These are phyloP conservation scores for Doryteuthis pealeii DNA, from an alignment of 1,140 invertebrate genomes.

Conservation along the genomic window DNA sequence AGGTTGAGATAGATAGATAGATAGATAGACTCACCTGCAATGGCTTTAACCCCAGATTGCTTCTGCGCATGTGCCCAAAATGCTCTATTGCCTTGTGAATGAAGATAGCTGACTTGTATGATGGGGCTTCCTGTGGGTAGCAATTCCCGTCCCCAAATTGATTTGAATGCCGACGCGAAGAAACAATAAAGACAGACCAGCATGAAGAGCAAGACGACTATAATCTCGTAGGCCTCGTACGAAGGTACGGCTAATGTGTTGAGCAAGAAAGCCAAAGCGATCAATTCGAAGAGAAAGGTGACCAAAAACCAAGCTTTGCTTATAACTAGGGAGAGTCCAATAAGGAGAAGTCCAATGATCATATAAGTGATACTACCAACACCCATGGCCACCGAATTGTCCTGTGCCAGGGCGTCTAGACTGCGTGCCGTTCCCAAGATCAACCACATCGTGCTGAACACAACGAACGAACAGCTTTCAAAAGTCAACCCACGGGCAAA, in stretches of 20 bases:
- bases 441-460: constrained; percentile 37
- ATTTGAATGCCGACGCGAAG: constrained; percentile 30
- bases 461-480: constrained; percentile 41
- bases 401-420: constrained; percentile 24
- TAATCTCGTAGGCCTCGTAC: constrained; percentile 31
- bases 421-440: constrained; percentile 40
- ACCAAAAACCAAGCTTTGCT: constrained; percentile 37
- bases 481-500: constrained; percentile 44
- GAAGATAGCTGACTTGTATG: constrained; percentile 38
- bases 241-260: constrained; percentile 20
- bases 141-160: constrained; percentile 33
- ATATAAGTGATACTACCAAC: constrained; percentile 35
- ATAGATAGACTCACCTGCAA: constrained; percentile 32
- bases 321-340: constrained; percentile 34
- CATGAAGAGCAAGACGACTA: constrained; percentile 35
- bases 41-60: constrained; percentile 38
- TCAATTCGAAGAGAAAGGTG: constrained; percentile 33
- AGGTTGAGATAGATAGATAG: too few relatives aligned
- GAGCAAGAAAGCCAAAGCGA: constrained; percentile 36
- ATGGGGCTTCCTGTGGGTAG: constrained; percentile 40
- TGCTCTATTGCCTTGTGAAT: constrained; percentile 30
- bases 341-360: constrained; percentile 28
- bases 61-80: constrained; percentile 36
- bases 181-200: constrained; percentile 38
- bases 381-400: constrained; percentile 24